Base-by-base conservation (phyloP, 2,113 vertebrate species). In the Sinocyclocheilus anophthalmus region DNA sequence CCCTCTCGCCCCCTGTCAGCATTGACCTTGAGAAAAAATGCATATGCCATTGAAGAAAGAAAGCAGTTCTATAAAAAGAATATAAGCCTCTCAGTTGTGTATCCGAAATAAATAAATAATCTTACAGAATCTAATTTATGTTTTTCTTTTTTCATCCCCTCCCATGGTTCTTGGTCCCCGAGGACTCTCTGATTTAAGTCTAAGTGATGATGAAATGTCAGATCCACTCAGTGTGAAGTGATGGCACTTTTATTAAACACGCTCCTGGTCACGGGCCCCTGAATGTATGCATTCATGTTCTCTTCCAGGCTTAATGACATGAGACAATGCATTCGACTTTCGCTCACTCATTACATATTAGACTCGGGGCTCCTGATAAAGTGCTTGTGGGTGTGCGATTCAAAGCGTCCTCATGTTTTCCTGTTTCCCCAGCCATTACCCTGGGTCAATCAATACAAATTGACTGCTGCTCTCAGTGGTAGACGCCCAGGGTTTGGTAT, bases 11-110 rank as follows among this genome's bases (percentile, higher is more conserved):
- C 63, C 50, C 85, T 72, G 55, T 48, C 55, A 76, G 30, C 83
- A 39, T 11, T 88, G 78, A 87, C 90, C 86, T 89, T 88, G 50
- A 67, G 42, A 76, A 76, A 67, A 84, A 86, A 5, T 65, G 76
- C 61, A 55, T 84, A 61, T 65, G 20, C 18, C 53, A 76, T 48
- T 30, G 39, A 76, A 84, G 24, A 81, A 77, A 53, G 75, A n/a
- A 82, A 69, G 84, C 50, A 55, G 18, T 37, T 14, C 57, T 59
- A 82, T 39, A 55, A 63, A 79, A 83, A 82, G 9, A 81, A 63
- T 53, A 70, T 65, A 84, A 84, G 79, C 76, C 69, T 83, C 53
- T 24, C 84, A 67, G 86, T 73, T 75, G 84, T 63, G 59, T n/a
- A 65, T 85, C 73, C 22, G 5, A 72, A 80, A 81, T 72, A 88